These are phyloP conservation scores for Caenorhabditis sinica DNA, from an alignment of 2,888 invertebrate species.

Conservation along the genomic window DNA sequence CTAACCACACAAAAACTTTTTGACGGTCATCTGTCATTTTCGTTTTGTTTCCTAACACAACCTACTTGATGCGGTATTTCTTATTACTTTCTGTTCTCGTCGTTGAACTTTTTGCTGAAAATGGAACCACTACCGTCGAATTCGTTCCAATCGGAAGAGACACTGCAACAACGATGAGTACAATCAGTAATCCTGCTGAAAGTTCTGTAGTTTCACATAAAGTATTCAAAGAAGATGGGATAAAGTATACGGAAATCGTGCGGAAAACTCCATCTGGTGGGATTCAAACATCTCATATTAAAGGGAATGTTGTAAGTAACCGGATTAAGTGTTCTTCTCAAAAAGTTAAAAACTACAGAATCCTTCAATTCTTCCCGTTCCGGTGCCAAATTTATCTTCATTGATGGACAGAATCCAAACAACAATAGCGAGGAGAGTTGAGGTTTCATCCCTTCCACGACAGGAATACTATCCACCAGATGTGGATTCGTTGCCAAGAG, in stretches of 20 bases:
- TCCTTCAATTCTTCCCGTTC: constrained; percentile 46
- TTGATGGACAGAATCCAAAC: constrained; percentile 32
- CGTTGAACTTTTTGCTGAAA: background rate
- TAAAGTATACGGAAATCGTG: constrained; percentile 46
- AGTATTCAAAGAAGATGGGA: constrained; percentile 58
- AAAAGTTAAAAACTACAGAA: too few relatives aligned
- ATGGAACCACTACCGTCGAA: background rate
- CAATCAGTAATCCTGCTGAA: background rate
- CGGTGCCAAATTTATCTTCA: constrained; percentile 33
- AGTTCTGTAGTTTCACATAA: background rate
- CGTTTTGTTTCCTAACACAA: background rate
- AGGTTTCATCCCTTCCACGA: constrained; percentile 12
- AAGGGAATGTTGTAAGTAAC: constrained; percentile 37
- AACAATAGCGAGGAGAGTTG: constrained; percentile 10
- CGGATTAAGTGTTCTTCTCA: too few relatives aligned
- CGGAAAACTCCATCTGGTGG: constrained; percentile 41
- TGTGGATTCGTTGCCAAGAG: background rate
- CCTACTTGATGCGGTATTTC: constrained; percentile 32
- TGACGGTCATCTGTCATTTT: constrained; percentile 41
- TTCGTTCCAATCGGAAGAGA: constrained; percentile 61
- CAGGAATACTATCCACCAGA: constrained; percentile 2
- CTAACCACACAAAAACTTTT: constrained; percentile 21
- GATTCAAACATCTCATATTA: constrained; percentile 41
- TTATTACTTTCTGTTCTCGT: constrained; percentile 31
- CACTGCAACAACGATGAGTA: background rate